These are phyloP conservation scores for Sinohyriopsis cumingii DNA, from an alignment of 2,888 invertebrate genomes.

Conservation along the genomic window DNA sequence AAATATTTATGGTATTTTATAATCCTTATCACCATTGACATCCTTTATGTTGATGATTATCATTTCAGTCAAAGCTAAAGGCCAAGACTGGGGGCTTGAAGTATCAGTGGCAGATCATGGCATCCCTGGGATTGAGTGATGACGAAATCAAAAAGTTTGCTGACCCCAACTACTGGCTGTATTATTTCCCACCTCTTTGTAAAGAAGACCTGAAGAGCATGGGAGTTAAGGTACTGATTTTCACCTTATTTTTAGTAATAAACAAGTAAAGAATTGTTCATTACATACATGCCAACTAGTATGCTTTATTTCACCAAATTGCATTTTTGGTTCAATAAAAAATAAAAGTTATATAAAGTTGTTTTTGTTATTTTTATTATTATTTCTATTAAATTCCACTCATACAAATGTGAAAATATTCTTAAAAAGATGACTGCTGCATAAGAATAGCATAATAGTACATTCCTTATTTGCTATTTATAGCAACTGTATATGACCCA, in stretches of 20 bases:
- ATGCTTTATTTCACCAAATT: not conserved
- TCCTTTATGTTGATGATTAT: not conserved
- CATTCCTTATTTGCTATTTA: too few species aligned
- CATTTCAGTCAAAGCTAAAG: slow-evolving; percentile 87
- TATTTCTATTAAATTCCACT: too few species aligned
- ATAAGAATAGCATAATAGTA: too few species aligned
- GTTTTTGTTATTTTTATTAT: too few species aligned
- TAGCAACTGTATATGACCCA: too few species aligned
- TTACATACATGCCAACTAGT: not conserved
- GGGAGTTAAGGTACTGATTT: slow-evolving; percentile 84
- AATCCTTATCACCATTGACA: too few species aligned
- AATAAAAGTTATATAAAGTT: too few species aligned
- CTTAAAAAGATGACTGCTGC: too few species aligned
- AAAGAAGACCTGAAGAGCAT: slow-evolving; percentile 89
- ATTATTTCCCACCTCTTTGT: slow-evolving; percentile 95
- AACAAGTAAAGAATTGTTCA: not conserved
- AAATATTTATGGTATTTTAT: too few species aligned
- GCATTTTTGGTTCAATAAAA: too few species aligned
- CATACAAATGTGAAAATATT: too few species aligned
- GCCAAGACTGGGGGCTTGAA: slow-evolving; percentile 92
- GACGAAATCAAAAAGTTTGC: slow-evolving; percentile 95
- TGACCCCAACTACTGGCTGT: slow-evolving; percentile 92
- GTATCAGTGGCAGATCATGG: slow-evolving; percentile 99
- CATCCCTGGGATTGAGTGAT: slow-evolving; percentile 88
- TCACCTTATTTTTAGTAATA: too few species aligned